Conservation (phyloP, 2,113 vertebrate genomes). For the Indicator maculatus region DNA sequence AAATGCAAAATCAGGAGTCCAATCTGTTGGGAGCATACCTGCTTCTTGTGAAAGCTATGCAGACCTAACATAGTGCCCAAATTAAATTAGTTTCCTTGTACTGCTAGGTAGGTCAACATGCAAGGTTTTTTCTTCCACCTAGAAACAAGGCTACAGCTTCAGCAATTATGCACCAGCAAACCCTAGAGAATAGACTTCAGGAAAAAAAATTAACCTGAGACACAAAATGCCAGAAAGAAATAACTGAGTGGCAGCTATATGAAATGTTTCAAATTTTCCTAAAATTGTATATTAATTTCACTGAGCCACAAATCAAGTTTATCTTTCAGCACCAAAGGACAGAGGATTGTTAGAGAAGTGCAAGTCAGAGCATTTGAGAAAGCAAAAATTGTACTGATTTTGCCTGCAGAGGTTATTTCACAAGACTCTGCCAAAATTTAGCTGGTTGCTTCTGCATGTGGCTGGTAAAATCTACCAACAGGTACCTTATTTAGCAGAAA, state of each 20-base stretch:
- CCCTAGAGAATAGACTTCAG: neutral
- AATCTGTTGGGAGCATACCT: neutral
- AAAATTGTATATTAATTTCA: neutral
- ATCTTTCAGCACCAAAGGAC: neutral
- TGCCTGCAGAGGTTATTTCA: neutral
- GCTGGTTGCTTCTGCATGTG: neutral
- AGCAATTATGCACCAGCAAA: conserved; percentile 6
- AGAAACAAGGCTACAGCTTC: conserved; percentile 22
- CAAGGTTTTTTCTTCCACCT: neutral
- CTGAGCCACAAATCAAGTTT: neutral
- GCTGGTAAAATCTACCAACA: neutral
- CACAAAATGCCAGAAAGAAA: neutral
- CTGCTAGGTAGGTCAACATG: conserved; percentile 43
- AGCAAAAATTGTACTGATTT: neutral
- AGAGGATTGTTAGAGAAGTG: neutral
- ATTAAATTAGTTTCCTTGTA: conserved; percentile 32
- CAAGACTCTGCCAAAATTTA: neutral
- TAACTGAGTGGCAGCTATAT: neutral
- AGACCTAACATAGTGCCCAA: neutral
- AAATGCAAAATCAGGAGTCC: conserved; percentile 2
- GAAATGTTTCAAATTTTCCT: neutral
- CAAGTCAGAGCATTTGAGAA: neutral
- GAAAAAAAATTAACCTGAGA: neutral
- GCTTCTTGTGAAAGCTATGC: neutral
- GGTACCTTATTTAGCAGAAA: neutral